Percentiles rank a stretch among this genome's conserved stretches.
Conservation (phyloP, 2,888 invertebrate genomes). For the Acholoe squamosa region DNA sequence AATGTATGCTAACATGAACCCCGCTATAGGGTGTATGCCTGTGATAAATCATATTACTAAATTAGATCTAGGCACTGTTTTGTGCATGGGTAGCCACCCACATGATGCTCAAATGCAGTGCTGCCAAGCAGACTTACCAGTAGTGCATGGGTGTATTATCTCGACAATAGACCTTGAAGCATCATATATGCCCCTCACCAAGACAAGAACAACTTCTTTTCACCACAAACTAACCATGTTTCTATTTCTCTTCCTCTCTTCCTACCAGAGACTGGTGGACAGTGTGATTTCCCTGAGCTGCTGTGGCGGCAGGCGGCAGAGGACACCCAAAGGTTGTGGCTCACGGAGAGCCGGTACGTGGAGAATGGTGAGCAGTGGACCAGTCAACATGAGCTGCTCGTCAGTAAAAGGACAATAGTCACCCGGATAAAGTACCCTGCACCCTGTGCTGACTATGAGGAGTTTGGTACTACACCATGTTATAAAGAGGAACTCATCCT, state of each 20-base stretch:
- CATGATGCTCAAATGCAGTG: no score
- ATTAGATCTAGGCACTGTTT: no score
- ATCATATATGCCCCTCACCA: no score
- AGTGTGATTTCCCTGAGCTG: conserved; percentile 54
- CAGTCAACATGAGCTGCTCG: conserved; percentile 37
- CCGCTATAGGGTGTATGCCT: no score
- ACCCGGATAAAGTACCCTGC: conserved; percentile 57
- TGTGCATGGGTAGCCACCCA: no score
- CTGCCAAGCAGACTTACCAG: no score
- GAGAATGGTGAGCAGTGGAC: conserved; percentile 47
- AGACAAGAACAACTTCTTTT: no score
- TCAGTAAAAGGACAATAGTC: neutral
- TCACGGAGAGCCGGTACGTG: conserved; percentile 51
- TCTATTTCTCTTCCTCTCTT: neutral
- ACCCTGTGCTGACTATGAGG: conserved; percentile 63
- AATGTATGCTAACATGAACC: no score
- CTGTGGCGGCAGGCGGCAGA: conserved; percentile 43
- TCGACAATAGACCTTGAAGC: no score
- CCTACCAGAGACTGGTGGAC: conserved; percentile 40
- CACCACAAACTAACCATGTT: neutral
- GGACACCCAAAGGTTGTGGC: conserved; percentile 39
- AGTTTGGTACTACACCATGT: conserved; percentile 42
- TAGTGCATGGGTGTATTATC: no score
- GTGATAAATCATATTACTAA: no score
- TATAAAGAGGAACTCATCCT: conserved; percentile 55